phyloP scores from a whole-genome alignment of 2,888 invertebrate species.

The Melolontha melolontha region DNA sequence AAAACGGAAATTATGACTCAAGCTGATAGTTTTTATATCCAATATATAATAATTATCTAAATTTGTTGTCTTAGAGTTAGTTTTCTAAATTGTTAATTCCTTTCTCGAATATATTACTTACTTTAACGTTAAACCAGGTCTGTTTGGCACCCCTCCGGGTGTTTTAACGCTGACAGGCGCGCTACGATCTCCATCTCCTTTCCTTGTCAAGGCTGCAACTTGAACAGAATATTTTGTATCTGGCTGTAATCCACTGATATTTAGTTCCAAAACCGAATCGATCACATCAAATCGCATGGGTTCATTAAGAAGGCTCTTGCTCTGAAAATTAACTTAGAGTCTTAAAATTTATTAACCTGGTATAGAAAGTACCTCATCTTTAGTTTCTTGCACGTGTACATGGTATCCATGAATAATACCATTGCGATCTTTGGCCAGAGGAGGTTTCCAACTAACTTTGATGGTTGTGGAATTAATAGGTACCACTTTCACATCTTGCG shows the following conservation, averaged over 20 bases:
- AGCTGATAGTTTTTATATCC: too few species aligned
- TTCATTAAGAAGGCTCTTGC: conserved; percentile 84
- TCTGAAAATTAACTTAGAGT: conserved; percentile 63
- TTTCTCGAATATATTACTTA: conserved; percentile 62
- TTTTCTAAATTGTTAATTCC: neutral
- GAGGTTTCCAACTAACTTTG: conserved; percentile 95
- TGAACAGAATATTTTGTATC: conserved; percentile 95
- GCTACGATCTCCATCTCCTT: conserved; percentile 96
- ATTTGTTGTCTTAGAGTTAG: too few species aligned
- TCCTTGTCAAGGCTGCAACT: conserved; percentile 95
- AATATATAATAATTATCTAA: too few species aligned
- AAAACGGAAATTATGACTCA: too few species aligned
- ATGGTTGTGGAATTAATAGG: conserved; percentile 96
- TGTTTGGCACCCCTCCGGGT: conserved; percentile 91
- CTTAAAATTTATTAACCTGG: conserved; percentile 47
- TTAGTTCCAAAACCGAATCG: conserved; percentile 80
- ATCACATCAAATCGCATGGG: conserved; percentile 89
- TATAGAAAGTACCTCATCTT: conserved; percentile 76
- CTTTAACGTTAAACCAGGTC: conserved; percentile 86
- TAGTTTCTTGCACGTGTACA: conserved; percentile 92
- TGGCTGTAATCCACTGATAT: conserved; percentile 91
- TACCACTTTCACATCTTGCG: conserved; percentile 89
- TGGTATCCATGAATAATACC: conserved; percentile 98
- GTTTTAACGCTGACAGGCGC: conserved; percentile 88
- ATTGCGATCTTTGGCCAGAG: conserved; percentile 89